Evolutionary conservation across 2,888 invertebrate species (phyloP).

Genomic region (Tipula lateralis): DNA sequence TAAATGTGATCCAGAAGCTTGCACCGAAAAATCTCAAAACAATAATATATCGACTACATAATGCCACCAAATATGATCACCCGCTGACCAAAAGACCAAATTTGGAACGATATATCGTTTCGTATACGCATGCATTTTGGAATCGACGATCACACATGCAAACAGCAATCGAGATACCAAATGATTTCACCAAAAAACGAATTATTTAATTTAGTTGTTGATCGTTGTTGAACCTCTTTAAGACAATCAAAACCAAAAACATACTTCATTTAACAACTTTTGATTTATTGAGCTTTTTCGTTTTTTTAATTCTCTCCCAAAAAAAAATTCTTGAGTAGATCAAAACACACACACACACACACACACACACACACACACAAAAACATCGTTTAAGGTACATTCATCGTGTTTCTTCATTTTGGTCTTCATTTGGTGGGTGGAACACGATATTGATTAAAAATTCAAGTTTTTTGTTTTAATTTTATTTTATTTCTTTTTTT

Average conservation of each 20-base stretch:
- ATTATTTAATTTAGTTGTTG: background rate
- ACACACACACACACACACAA: no score
- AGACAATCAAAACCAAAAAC: background rate
- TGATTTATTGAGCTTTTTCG: background rate
- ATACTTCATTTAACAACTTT: background rate
- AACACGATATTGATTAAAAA: background rate
- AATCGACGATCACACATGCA: background rate
- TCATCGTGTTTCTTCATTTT: background rate
- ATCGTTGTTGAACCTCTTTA: slow-evolving; percentile 11
- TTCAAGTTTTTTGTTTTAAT: background rate
- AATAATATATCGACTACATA: no score
- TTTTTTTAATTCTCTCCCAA: background rate
- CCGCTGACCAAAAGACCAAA: background rate
- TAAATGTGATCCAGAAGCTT: no score
- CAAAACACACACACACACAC: no score
- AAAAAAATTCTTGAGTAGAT: background rate
- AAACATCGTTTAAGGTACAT: background rate
- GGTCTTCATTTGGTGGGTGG: slow-evolving; percentile 11
- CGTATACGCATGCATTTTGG: background rate
- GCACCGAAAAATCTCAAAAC: no score
- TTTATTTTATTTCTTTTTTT: background rate
- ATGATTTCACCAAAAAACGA: background rate
- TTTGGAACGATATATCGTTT: background rate
- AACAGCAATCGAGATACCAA: background rate
- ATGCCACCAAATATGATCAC: background rate